These are phyloP conservation scores for Choristoneura fumiferana DNA, from an alignment of 1,140 invertebrate genomes.

Conservation along the genomic window DNA sequence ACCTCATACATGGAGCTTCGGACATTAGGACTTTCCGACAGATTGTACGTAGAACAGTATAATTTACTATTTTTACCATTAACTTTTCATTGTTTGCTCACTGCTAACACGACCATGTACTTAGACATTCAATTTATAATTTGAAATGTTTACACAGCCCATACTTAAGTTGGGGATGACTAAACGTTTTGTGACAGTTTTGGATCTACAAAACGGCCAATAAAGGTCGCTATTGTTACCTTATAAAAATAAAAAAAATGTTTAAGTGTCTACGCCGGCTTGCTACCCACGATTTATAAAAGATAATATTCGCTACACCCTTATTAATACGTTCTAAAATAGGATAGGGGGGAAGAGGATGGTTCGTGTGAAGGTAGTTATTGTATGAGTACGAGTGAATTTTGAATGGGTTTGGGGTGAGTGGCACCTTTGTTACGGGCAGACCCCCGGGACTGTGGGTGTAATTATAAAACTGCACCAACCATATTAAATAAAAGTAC, in stretches of 20 bases:
- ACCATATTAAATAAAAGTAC: too few relatives aligned
- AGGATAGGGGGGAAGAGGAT: background rate
- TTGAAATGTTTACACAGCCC: slow-evolving; percentile 66
- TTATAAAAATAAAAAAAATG: slow-evolving; percentile 60
- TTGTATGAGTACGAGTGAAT: slow-evolving; percentile 42
- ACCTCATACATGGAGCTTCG: too few relatives aligned
- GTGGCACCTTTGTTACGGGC: slow-evolving; percentile 35
- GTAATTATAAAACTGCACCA: background rate
- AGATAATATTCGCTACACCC: background rate
- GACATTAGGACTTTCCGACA: too few relatives aligned
- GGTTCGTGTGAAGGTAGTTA: slow-evolving; percentile 5
- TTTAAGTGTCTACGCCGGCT: slow-evolving; percentile 35
- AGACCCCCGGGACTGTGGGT: slow-evolving; percentile 38
- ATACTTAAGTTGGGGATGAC: slow-evolving; percentile 45
- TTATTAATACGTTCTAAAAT: slow-evolving; percentile 10
- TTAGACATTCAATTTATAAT: slow-evolving; percentile 34
- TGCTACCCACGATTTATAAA: background rate
- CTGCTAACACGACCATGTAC: too few relatives aligned
- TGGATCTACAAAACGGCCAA: slow-evolving; percentile 69
- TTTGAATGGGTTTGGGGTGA: slow-evolving; percentile 41
- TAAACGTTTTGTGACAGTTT: slow-evolving; percentile 63
- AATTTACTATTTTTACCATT: too few relatives aligned
- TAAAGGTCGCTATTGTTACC: slow-evolving; percentile 63
- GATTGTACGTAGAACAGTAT: too few relatives aligned
- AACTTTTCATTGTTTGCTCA: too few relatives aligned